Evolutionary conservation across 1,140 invertebrate genomes (phyloP), one percentile per base, ranked within the genome.

Genomic region (Drosophila murphyi): DNA sequence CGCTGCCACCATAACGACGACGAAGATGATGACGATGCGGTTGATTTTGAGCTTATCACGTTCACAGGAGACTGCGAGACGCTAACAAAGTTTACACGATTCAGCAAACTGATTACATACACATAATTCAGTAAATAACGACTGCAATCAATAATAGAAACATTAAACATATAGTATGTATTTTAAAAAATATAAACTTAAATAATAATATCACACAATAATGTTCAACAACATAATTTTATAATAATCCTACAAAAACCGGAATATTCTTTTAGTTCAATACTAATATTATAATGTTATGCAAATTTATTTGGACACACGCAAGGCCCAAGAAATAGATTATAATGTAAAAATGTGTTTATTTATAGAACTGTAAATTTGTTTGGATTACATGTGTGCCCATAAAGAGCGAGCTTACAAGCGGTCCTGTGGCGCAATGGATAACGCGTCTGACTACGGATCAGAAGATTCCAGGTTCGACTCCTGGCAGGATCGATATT

Each of bases 401-500:
- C 29, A 28, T 68, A 54, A 34, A 20, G 5, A 3, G 8, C 1
- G 0, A 3, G 0, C 0, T 5, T 1, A 0, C 29, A 51, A 60
- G 34, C 34, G 94, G 94, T 94, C 94, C 93, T 94, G 94, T 95
- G 94, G 94, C 94, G 94, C 94, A 95, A 95, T 94, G 94, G 94
- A 95, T 95, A 95, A 95, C 94, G 94, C 94, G 94, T 94, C 94
- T 92, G 94, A 95, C 94, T 95, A 95, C 94, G 94, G 94, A 95
- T 95, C 94, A 95, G 94, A 95, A 95, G 94, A 95, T 95, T 95
- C 94, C 94, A 95, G 94, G 94, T 95, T 95, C 94, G 94, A 95
- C 94, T 95, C 94, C 94, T 95, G 94, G 94, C 94, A 94, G 93
- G 94, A 93, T 95, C 94, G 94, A 57, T 4, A 7, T 10, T 35